These are phyloP conservation scores for Saccostrea echinata DNA, from an alignment of 1,140 invertebrate genomes.

Conservation along the genomic window DNA sequence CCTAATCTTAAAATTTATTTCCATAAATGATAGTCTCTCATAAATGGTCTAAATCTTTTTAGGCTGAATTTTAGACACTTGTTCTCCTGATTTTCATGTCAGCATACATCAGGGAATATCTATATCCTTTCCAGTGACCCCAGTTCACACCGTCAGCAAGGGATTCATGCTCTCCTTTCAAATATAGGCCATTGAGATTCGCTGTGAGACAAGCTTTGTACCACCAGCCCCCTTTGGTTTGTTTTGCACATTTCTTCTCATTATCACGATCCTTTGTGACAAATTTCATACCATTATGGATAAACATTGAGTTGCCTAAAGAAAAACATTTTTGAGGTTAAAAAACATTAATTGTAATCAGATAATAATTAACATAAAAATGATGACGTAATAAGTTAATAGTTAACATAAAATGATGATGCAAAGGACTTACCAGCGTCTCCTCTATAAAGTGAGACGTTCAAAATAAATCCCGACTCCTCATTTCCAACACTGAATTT, in stretches of 20 bases:
- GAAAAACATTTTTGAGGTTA: neutral
- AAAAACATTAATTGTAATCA: no score
- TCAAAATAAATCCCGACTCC: no score
- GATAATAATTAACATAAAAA: no score
- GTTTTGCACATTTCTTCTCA: neutral
- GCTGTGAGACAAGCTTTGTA: slow-evolving; percentile 3
- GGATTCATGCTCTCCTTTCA: neutral
- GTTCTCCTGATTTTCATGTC: slow-evolving; percentile 24
- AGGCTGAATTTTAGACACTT: neutral
- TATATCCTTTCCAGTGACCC: neutral
- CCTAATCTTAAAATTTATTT: no score
- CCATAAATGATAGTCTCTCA: no score
- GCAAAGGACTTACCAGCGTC: no score
- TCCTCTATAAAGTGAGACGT: no score
- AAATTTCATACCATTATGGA: neutral
- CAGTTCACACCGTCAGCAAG: slow-evolving; percentile 10
- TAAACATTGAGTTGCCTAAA: neutral
- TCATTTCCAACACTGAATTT: no score
- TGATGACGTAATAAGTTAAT: no score
- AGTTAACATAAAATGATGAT: no score
- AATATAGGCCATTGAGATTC: slow-evolving; percentile 20
- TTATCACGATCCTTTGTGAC: slow-evolving; percentile 9
- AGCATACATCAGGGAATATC: neutral
- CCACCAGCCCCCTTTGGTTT: slow-evolving; percentile 14
- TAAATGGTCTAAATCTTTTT: no score